Evolutionary conservation across 2,113 vertebrate species (phyloP).

Genomic region (Lethenteron camtschaticum): DNA sequence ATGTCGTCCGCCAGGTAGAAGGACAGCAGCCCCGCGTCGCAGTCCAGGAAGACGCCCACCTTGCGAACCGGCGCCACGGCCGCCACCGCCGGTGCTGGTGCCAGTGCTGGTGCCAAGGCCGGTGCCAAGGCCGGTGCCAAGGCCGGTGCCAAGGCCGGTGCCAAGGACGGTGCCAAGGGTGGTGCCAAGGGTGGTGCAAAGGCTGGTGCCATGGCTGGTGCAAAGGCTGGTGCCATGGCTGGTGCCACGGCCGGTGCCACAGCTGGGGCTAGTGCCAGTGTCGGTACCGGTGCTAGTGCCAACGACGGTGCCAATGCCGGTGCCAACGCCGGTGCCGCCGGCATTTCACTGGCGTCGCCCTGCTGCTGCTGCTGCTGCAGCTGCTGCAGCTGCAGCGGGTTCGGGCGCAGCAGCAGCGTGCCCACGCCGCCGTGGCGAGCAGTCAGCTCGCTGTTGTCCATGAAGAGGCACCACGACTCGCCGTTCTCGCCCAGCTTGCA

Average conservation of each 20-base stretch:
- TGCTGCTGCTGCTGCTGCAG: no score
- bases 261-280: no score
- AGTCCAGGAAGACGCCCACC: slow-evolving; percentile 12
- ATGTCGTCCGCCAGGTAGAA: slow-evolving; percentile 10
- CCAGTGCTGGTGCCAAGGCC: no score
- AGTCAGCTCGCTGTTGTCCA: no score
- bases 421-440: no score
- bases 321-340: no score
- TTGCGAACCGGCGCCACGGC: background rate
- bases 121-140: background rate
- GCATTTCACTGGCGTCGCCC: no score
- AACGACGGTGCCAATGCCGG: no score
- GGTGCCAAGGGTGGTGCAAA: no score
- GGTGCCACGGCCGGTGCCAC: background rate
- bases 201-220: background rate
- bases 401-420: background rate
- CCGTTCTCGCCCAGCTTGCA: slow-evolving; percentile 29
- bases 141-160: background rate
- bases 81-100: background rate
- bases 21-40: slow-evolving; percentile 11
- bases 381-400: background rate
- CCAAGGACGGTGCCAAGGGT: background rate
- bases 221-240: background rate
- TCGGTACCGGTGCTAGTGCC: no score
- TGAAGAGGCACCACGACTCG: slow-evolving; percentile 23